phyloP scores from a whole-genome alignment of 2,113 vertebrate species.

The Coreoperca whiteheadi region DNA sequence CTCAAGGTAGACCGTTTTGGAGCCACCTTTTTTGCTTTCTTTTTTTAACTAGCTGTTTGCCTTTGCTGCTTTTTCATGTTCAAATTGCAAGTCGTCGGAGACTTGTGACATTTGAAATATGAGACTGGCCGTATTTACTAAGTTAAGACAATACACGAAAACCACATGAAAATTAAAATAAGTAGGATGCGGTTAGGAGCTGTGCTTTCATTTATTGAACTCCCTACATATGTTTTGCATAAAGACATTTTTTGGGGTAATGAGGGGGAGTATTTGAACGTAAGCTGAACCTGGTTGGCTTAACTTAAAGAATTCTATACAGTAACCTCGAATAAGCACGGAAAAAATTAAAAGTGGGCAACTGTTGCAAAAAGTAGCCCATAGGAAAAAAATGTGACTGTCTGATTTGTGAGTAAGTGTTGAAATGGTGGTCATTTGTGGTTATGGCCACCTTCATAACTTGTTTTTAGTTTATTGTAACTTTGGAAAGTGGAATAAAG shows the following conservation, averaged over 20 bases:
- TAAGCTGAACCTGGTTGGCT: slow-evolving; percentile 78
- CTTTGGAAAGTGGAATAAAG: not conserved
- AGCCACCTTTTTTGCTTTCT: slow-evolving; percentile 22
- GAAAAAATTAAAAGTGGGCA: slow-evolving; percentile 33
- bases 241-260: slow-evolving; percentile 83
- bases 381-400: not conserved
- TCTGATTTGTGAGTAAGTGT: slow-evolving; percentile 10
- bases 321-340: slow-evolving; percentile 55
- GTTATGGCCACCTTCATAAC: slow-evolving; percentile 27
- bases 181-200: slow-evolving; percentile 86
- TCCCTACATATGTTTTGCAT: slow-evolving; percentile 89
- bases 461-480: slow-evolving; percentile 23
- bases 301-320: slow-evolving; percentile 55
- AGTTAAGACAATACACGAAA: slow-evolving; percentile 86
- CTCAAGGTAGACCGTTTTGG: slow-evolving; percentile 20
- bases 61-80: slow-evolving; percentile 72
- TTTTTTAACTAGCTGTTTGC: slow-evolving; percentile 57
- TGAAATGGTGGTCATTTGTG: slow-evolving; percentile 46
- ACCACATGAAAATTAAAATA: slow-evolving; percentile 87
- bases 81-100: slow-evolving; percentile 70
- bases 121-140: slow-evolving; percentile 77
- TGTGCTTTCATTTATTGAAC: slow-evolving; percentile 84
- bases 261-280: slow-evolving; percentile 77
- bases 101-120: slow-evolving; percentile 79
- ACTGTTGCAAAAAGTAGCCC: slow-evolving; percentile 25